These are phyloP conservation scores for Gila orcuttii DNA, from an alignment of 2,113 vertebrate genomes.

Conservation along the genomic window DNA sequence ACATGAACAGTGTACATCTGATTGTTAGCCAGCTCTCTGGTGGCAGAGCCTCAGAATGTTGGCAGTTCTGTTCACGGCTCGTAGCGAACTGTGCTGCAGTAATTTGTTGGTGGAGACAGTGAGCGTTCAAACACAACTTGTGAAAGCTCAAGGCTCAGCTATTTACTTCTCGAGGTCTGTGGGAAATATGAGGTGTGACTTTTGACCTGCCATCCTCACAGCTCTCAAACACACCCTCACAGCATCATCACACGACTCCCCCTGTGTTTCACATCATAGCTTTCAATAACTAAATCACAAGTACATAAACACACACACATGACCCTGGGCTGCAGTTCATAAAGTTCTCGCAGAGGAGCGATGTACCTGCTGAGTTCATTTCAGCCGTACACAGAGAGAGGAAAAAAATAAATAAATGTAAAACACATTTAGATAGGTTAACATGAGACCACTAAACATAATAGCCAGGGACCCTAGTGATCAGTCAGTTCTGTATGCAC, in stretches of 20 bases:
- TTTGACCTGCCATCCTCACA: constrained; percentile 13
- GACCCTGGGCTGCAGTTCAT: constrained; percentile 12
- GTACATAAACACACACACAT: constrained; percentile 18
- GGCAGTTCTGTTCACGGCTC: constrained; percentile 27
- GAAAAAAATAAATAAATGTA: not conserved
- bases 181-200: constrained; percentile 15
- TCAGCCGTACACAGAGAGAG: not conserved
- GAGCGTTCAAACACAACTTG: constrained; percentile 6
- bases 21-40: constrained; percentile 25
- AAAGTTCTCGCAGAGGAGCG: not conserved
- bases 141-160: constrained; percentile 40
- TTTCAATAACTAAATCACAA: constrained; percentile 36
- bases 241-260: not conserved
- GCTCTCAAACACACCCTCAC: constrained; percentile 26
- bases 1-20: not conserved
- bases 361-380: not conserved
- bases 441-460: not conserved
- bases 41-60: not conserved
- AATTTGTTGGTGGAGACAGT: constrained; percentile 25
- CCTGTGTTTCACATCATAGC: constrained; percentile 12
- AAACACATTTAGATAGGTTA: not conserved
- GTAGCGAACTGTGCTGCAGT: not conserved
- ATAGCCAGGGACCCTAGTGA: not conserved
- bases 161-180: constrained; percentile 19
- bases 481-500: not conserved